Base-by-base conservation (phyloP, 2,888 invertebrate genomes). In the Eupithecia tripunctaria region DNA sequence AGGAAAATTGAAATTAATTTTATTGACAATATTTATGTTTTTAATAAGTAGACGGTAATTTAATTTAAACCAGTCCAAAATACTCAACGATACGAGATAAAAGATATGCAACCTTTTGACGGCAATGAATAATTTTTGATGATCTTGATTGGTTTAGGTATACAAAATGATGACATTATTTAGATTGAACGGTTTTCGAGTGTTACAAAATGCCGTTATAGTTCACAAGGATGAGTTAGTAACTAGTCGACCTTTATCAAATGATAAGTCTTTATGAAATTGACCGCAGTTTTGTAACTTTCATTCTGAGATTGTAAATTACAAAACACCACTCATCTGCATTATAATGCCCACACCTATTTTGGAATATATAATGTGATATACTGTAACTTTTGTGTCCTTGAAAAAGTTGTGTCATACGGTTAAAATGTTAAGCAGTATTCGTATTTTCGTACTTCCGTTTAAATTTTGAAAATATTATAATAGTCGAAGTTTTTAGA, bases 271-370 rank as follows among this genome's bases (percentile, higher is more conserved):
- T 80, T 78, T 79, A 72, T 78, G 77, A 82, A 82, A 81, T 67
- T 80, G 79, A 81, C 78, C 81, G 76, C 64, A 67, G 72, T 85
- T 85, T 78, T 82, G 81, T 84, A 86, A 86, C 81, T 66, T 78
- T 79, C 80, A 78, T 80, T 78, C 76, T 73, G 76, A 81, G 77
- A 82, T 81, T 76, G 64, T 73, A 76, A 70, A 79, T 85, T 86
- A 81, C 84, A 82, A 83, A 84, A 86, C 82, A 75, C 64, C 71
- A 68, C 71, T 77, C 73, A 86, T 89, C 87, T 83, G 82, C 85
- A 88, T 88, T 84, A 86, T 83, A 81, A 86, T 84, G 78, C 76
- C 75, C 78, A 80, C 82, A 81, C 75, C 76, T 80, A 75, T 77
- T 69, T 79, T 79, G 36, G 80, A 76, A 77, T 72, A 78, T 74